phyloP scores from a whole-genome alignment of 2,888 invertebrate genomes.

The Xestia rhomboidea region DNA sequence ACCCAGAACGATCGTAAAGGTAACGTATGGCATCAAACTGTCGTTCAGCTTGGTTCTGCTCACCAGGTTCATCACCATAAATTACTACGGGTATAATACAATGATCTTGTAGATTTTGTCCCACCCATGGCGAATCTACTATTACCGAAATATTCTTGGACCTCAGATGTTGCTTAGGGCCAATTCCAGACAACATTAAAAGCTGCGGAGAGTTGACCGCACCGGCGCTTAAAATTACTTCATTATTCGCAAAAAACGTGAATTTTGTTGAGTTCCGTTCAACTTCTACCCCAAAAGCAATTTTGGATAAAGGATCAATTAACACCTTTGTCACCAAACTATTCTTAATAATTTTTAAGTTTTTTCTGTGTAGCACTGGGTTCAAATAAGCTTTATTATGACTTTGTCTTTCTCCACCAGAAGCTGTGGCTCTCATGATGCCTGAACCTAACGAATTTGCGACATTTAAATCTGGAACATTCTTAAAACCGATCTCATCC shows the following conservation, averaged over 20 bases:
- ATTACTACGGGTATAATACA: conserved; percentile 80
- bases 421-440: conserved; percentile 83
- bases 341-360: conserved; percentile 64
- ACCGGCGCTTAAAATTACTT: conserved; percentile 88
- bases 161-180: conserved; percentile 80
- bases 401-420: conserved; percentile 85
- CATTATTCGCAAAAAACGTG: conserved; percentile 73
- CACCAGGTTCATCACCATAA: conserved; percentile 74
- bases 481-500: conserved; percentile 83
- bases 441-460: conserved; percentile 81
- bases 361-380: conserved; percentile 71
- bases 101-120: conserved; percentile 90
- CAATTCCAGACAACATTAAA: conserved; percentile 89
- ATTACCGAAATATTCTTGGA: conserved; percentile 79
- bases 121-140: conserved; percentile 85
- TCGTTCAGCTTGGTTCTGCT: conserved; percentile 65
- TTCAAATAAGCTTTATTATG: conserved; percentile 91
- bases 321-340: conserved; percentile 73
- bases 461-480: conserved; percentile 82
- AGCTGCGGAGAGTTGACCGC: conserved; percentile 88
- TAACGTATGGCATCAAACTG: conserved; percentile 85
- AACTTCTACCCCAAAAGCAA: conserved; percentile 39
- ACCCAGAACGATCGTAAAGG: conserved; percentile 87
- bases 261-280: conserved; percentile 7
- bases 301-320: conserved; percentile 30